These are phyloP conservation scores for Holacanthella duospinosa DNA, from an alignment of 2,888 invertebrate species.

Conservation along the genomic window DNA sequence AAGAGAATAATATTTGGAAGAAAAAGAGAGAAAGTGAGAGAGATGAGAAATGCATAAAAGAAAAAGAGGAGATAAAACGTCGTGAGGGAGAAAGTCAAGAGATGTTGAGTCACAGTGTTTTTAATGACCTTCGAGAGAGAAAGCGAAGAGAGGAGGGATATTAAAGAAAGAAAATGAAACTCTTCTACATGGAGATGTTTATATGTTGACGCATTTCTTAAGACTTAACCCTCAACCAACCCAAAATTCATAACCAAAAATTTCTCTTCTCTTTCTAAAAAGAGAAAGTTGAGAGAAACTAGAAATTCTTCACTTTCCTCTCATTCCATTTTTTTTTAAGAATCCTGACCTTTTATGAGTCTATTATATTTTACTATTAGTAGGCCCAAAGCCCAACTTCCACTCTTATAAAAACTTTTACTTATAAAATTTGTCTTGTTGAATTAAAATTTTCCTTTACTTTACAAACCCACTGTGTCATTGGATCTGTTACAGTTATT, in stretches of 20 bases:
- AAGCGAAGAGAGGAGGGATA: neutral
- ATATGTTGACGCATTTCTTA: neutral
- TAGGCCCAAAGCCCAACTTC: neutral
- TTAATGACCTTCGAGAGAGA: neutral
- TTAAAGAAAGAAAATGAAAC: neutral
- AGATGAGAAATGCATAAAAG: neutral
- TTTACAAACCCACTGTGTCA: no score
- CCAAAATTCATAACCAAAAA: slow-evolving; percentile 1
- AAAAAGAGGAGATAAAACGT: neutral
- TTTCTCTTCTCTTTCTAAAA: neutral
- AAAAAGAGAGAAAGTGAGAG: neutral
- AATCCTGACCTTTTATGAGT: slow-evolving; percentile 34
- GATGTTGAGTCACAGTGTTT: slow-evolving; percentile 1
- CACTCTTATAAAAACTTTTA: neutral
- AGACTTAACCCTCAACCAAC: no score
- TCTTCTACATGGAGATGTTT: neutral
- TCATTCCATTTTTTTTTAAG: slow-evolving; percentile 10
- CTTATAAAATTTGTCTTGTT: neutral
- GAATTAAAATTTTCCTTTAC: no score
- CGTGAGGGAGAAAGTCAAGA: neutral
- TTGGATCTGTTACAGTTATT: no score
- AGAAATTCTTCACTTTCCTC: slow-evolving; percentile 6
- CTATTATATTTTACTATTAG: slow-evolving; percentile 30
- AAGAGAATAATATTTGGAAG: neutral
- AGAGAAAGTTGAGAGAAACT: neutral